Base-by-base conservation (phyloP, 2,888 invertebrate species). In the Rhodophaea formosa region DNA sequence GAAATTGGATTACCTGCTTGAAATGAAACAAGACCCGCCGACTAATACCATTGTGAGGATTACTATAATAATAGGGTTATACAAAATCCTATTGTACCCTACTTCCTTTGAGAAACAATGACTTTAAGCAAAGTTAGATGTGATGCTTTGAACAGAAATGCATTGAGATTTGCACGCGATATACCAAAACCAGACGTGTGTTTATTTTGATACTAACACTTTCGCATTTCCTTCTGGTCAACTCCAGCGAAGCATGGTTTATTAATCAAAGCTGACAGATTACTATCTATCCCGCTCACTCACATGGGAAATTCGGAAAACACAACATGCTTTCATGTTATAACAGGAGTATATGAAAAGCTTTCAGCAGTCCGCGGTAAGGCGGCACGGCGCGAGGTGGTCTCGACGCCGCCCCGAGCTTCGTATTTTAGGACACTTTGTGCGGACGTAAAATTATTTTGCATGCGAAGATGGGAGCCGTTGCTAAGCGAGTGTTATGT, bases 281-380 rank as follows among this genome's bases (percentile, higher is more conserved):
- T 46, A 73, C 62, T 59, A 57, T 46, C 59, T 58, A 56, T 86
- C 88, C 69, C 74, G 65, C 69, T 88, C 73, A 59, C 74, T 64
- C 84, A 35, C 65, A 71, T 62, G 62, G 66, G 59, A 66, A 64
- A 68, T 72, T 77, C 74, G 67, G 59, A 69, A 77, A 77, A 72
- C 72, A 70, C 62, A 68, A 71, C 70, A 69, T 74, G 77, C 79
- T 83, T 83, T 68, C 66, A 67, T 49, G 14, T 49, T 47, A 64
- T 68, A 74, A 73, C 71, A 71, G 69, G 64, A 69, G 64, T 69
- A 73, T 73, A 73, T 72, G 77, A 71, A 77, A 82, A 80, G 75
- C 75, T 75, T 84, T 85, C 83, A 88, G 89, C 83, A 88, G 89
- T 89, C 84, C 88, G 90, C 88, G 87, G 72, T 77, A 68, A 77